Conservation (phyloP, 2,113 vertebrate species). For the Ophthalmolycus amberensis region DNA sequence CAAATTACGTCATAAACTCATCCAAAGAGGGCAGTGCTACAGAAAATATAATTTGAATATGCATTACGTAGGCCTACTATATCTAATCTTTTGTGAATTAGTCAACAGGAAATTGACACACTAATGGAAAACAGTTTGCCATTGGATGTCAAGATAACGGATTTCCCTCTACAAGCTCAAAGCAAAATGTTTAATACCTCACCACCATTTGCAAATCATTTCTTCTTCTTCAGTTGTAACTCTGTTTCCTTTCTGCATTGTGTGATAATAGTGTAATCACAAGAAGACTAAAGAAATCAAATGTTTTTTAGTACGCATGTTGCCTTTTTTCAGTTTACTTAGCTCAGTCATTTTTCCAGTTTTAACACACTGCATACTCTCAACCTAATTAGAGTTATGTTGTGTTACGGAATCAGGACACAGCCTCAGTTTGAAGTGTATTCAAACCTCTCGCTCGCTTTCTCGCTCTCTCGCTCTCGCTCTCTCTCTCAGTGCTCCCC, state of each 20-base stretch:
- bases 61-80: no score
- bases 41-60: neutral
- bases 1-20: no score
- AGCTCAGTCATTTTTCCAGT: neutral
- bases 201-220: neutral
- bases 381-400: neutral
- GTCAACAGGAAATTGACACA: neutral
- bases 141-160: neutral
- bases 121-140: neutral
- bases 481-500: constrained; percentile 74
- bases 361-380: neutral
- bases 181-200: neutral
- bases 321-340: neutral
- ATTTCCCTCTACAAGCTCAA: neutral
- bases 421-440: neutral
- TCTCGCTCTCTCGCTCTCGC: no score
- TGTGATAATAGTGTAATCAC: neutral
- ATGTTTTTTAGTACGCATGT: no score
- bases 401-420: neutral
- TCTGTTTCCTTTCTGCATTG: neutral
- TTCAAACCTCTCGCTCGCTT: neutral
- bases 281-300: neutral
- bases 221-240: neutral
- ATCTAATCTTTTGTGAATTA: neutral
- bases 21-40: no score